phyloP scores from a whole-genome alignment of 2,797 vertebrate species.

The Vespertilio murinus region DNA sequence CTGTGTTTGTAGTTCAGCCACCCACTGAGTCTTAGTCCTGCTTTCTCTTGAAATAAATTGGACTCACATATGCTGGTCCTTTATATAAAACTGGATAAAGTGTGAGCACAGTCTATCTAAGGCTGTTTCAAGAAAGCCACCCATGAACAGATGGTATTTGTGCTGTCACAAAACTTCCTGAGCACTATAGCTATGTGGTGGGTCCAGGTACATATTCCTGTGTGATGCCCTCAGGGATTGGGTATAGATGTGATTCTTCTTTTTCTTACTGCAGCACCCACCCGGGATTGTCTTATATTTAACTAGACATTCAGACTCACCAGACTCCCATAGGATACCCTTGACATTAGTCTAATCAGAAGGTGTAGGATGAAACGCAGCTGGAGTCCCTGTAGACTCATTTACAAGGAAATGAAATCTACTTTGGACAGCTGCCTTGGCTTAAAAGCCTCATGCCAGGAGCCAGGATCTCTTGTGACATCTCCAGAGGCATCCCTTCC shows the following conservation, averaged over 20 bases:
- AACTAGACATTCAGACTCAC: not conserved
- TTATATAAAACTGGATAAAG: constrained; percentile 19
- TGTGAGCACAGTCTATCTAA: not conserved
- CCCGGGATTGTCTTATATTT: not conserved
- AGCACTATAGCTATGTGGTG: not conserved
- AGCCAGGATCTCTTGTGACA: not conserved
- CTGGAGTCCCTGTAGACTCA: not conserved
- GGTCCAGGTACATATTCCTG: not conserved
- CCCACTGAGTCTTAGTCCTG: not conserved
- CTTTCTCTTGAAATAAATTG: constrained; percentile 52
- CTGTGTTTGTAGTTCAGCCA: not conserved
- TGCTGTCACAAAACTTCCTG: not conserved
- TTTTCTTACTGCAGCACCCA: not conserved
- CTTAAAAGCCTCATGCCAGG: not conserved
- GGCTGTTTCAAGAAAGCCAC: not conserved
- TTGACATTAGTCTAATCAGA: not conserved
- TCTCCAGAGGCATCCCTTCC: not conserved
- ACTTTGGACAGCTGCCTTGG: not conserved
- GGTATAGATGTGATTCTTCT: not conserved
- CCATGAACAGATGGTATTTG: not conserved
- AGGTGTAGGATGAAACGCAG: not conserved
- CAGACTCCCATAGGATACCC: not conserved
- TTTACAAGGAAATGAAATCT: not conserved
- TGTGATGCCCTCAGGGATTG: not conserved
- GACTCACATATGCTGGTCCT: not conserved